Base-by-base conservation (phyloP, 2,888 invertebrate species). In the Aporophyla nigra region DNA sequence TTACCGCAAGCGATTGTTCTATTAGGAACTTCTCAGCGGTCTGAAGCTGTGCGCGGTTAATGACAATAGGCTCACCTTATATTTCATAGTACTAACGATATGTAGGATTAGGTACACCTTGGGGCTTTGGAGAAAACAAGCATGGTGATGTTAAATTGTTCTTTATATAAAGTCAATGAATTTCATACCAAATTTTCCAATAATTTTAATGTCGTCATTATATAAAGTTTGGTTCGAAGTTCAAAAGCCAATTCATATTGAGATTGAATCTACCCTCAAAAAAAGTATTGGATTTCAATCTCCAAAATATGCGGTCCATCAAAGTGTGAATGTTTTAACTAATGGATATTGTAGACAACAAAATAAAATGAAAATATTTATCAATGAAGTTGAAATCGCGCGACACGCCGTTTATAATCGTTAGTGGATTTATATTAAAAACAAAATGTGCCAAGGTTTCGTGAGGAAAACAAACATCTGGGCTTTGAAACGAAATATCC, bases 391-490 rank as follows among this genome's bases (percentile, higher is more conserved):
- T 49, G 27, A 69, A 74, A 75, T 66, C 72, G 2, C 3, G 1
- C 27, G 24, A 68, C 65, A 73, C 14, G 21, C 54, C 65, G 66
- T 86, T 79, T 62, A 63, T 77, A 78, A 83, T 63, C 56, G 43
- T 66, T 70, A 56, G 54, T 71, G 27, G 58, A 76, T 74, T 84
- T 68, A 74, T 68, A 82, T 65, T 71, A 75, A 61, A 70, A 68
- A 67, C n/a, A 27, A 87, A 82, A 69, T 76, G 58, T 84, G 87
- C 62, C 87, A 87, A 86, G 88, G 82, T 79, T 76, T 43, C 19
- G 14, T 46, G 61, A 71, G 27, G 69, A 70, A 72, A 74, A 70
- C 33, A 67, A 87, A 66, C 59, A 56, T 67, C 61, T 83, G 83
- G 49, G n/a, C 63, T 71, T 71, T 54, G 54, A 74, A 53, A 66